Base-by-base conservation (phyloP, 1,140 invertebrate species). In the Ips typographus region DNA sequence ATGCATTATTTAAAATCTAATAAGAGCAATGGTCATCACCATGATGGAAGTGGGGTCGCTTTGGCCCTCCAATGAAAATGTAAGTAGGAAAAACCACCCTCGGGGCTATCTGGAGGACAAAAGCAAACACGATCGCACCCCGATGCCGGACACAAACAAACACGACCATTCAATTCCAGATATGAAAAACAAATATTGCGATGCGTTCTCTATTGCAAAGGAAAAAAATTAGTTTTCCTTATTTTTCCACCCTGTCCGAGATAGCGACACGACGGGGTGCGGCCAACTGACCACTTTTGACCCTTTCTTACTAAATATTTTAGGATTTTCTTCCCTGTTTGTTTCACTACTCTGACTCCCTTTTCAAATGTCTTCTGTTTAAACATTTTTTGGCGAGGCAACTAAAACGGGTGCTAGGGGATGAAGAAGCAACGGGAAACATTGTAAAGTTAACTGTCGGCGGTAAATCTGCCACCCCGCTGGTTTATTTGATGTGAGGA, bases 381-480 rank as follows among this genome's bases (percentile, higher is more conserved):
- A 55, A 55, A 55, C 52, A 37, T 37, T 55, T 55, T 55, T 38
- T 55, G 49, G 49, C 36, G 38, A 63, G 41, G n/a, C 37, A 40
- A 66, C 40, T 57, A 60, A 49, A 42, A 59, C 44, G 47, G 3
- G 58, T 53, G 64, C 6, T 53, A 59, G 67, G 62, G 40, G 40
- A 44, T 36, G 62, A 67, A 49, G 38, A 68, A 52, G 65, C 65
- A 70, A 73, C 58, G 62, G 70, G 37, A 71, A 74, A 74, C 71
- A 73, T 74, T 76, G 73, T 73, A 74, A 74, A 74, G 71, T 76
- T 73, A 74, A 76, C 74, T 76, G 71, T 66, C 65, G 52, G 64
- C 70, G 65, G 73, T 76, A 76, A 76, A 76, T 76, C 73, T 76
- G 68, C 74, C 74, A 73, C 74, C 74, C 74, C 68, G 64, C 66